Evolutionary conservation across 2,113 vertebrate species (phyloP), one percentile per base, ranked within the genome.

Genomic region (Hypocryptadius cinnamomeus): DNA sequence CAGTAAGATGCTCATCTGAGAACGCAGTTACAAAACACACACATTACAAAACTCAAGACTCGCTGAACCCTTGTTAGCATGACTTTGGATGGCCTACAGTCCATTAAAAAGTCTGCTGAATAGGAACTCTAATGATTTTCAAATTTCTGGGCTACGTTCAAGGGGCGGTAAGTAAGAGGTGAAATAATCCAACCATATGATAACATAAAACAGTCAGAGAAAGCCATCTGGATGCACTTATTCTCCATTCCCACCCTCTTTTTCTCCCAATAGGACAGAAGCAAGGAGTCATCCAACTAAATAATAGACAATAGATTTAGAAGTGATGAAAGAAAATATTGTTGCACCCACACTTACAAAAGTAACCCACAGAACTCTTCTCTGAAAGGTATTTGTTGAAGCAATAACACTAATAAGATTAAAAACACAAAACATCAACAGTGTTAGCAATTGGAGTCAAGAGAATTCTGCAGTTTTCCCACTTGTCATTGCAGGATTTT

Each of bases 201-300:
- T 73, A 92, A 83, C 81, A 72, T 42, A 48, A 88, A 79, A 66
- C 86, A 92, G 79, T 37, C 87, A 95, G 60, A 95, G 65, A 71
- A 96, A 87, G 15, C 37, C 93, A 96, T 92, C 70, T 96, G 94
- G 90, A 89, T 92, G 85, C 71, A 94, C 57, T 94, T 93, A 92
- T 11, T 91, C 65, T 60, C 66, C 39, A 82, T 45, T 93, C 76
- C 90, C 79, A 91, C 56, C 39, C 92, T 83, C 64, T 80, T 92
- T 94, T 78, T 90, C 85, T 86, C 88, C 79, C 90, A 93, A 40
- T 40, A 89, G 93, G 44, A 91, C 87, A 90, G 95, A 8, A 89
- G 71, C 48, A 79, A 90, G 53, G 74, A 91, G 47, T 72, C 35
- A 7, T 85, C 69, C 84, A 88, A 65, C 78, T 84, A 90, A 90